Percentiles rank a stretch among this genome's conserved stretches.
Evolutionary conservation across 2,113 vertebrate genomes (phyloP).

Genomic region (Bombycilla garrulus): DNA sequence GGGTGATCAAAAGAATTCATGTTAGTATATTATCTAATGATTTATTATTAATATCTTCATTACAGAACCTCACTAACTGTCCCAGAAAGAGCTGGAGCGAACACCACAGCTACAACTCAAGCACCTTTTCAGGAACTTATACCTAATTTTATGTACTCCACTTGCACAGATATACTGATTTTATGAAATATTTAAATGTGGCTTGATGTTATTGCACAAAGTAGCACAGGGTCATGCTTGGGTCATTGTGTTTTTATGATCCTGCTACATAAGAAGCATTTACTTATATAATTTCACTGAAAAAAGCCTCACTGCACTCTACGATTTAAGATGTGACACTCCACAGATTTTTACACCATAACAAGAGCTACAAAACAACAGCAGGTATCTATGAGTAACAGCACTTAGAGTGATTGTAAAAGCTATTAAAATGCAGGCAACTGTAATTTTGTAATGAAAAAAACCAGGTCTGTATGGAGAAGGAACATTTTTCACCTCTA

Average conservation of each 20-base stretch:
- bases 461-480: not conserved
- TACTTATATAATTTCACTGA: not conserved
- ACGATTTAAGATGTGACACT: not conserved
- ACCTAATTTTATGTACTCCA: not conserved
- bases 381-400: not conserved
- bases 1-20: not conserved
- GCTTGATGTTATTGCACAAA: not conserved
- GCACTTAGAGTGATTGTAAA: not conserved
- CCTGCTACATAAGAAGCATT: not conserved
- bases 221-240: not conserved
- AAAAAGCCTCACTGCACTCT: not conserved
- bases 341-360: not conserved
- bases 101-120: not conserved
- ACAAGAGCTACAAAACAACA: not conserved
- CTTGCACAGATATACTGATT: not conserved
- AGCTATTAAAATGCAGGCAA: slow-evolving; percentile 22
- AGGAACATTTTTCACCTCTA: slow-evolving; percentile 7
- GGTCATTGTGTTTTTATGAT: not conserved
- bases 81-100: not conserved
- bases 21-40: not conserved
- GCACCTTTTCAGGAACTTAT: not conserved
- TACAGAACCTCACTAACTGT: not conserved
- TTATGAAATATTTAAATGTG: not conserved
- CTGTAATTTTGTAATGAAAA: not conserved
- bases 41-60: not conserved